phyloP scores from a whole-genome alignment of 2,797 vertebrate genomes.

The Notamacropus eugenii region DNA sequence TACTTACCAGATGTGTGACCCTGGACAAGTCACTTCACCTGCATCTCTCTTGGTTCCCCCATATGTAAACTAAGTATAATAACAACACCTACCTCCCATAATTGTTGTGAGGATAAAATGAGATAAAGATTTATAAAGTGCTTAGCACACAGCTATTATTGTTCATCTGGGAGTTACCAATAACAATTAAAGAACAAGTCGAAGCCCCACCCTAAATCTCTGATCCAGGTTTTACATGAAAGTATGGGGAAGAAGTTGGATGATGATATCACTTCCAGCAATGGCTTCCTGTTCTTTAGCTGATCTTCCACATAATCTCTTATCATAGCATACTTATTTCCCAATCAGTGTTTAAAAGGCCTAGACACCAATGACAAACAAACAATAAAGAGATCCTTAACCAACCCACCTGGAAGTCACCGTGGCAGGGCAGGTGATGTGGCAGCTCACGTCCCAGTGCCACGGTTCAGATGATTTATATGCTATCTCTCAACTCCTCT shows the following conservation, averaged over 20 bases:
- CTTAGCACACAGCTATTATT: neutral
- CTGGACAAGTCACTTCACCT: neutral
- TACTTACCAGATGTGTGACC: neutral
- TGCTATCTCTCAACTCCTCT: neutral
- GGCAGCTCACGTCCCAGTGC: neutral
- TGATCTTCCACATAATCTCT: neutral
- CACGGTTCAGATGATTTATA: neutral
- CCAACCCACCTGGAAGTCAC: neutral
- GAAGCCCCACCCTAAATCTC: neutral
- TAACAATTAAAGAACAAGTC: neutral
- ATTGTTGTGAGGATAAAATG: neutral
- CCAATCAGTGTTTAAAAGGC: neutral
- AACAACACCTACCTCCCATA: neutral
- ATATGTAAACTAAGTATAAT: neutral
- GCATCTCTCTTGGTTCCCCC: neutral
- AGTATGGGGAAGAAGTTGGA: neutral
- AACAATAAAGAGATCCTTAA: neutral
- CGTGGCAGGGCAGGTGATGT: too few relatives aligned
- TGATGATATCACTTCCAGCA: slow-evolving; percentile 9
- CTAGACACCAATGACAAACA: neutral
- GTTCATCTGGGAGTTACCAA: neutral
- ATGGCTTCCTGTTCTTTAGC: neutral
- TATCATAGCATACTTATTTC: neutral
- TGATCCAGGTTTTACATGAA: neutral
- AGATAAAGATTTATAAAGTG: neutral